Evolutionary conservation across 2,797 vertebrate genomes (phyloP).

Genomic region (Bryconaethiops microstoma): DNA sequence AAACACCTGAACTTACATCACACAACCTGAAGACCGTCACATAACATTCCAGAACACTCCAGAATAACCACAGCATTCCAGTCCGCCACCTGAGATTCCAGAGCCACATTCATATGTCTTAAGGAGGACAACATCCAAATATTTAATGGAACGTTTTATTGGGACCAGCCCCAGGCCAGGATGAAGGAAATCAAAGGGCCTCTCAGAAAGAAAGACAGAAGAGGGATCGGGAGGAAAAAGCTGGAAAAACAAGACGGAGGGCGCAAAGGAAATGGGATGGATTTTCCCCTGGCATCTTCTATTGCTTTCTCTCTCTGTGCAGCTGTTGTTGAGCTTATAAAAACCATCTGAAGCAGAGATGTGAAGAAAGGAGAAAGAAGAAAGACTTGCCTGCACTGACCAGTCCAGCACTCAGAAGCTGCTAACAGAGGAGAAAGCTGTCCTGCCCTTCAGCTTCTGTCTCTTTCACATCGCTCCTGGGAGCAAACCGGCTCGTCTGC

Average conservation of each 20-base stretch:
- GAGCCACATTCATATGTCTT: constrained; percentile 21
- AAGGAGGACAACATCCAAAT: constrained; percentile 47
- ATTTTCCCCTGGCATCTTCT: constrained; percentile 15
- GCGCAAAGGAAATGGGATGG: constrained; percentile 22
- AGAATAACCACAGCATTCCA: background rate
- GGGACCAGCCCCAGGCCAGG: constrained; percentile 4
- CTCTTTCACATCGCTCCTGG: constrained; percentile 1
- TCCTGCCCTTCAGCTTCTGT: constrained; percentile 1
- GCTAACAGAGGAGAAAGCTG: constrained; percentile 35
- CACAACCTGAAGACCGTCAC: background rate
- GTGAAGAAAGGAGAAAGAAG: constrained; percentile 25
- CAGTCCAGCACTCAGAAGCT: constrained; percentile 56
- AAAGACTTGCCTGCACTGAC: constrained; percentile 56
- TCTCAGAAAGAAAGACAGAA: constrained; percentile 13
- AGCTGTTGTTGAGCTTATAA: constrained; percentile 50
- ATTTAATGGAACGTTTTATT: constrained; percentile 48
- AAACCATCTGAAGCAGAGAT: constrained; percentile 29
- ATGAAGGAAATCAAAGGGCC: background rate
- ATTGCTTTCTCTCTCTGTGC: constrained; percentile 3
- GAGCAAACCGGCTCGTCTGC: constrained; percentile 16
- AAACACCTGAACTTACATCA: constrained; percentile 10
- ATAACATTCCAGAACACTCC: constrained; percentile 2
- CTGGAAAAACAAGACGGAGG: constrained; percentile 4
- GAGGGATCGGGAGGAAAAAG: background rate
- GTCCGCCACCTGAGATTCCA: background rate